These are phyloP conservation scores for Anthoscopus minutus DNA, from an alignment of 2,113 vertebrate genomes.

Conservation along the genomic window DNA sequence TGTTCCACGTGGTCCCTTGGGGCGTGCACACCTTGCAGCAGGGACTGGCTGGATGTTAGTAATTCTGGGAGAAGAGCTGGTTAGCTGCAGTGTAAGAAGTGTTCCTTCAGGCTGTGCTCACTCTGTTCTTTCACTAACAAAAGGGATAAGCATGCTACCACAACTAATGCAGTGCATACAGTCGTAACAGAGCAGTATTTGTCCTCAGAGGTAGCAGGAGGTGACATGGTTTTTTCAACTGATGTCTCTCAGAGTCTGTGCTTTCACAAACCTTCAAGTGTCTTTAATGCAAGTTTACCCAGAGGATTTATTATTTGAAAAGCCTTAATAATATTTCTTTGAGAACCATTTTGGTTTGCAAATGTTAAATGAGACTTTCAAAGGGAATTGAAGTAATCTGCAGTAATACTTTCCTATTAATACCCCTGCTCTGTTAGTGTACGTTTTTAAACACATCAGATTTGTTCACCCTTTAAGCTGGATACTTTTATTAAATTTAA, in stretches of 20 bases:
- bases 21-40: neutral
- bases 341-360: neutral
- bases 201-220: neutral
- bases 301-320: constrained; percentile 35
- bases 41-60: neutral
- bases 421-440: neutral
- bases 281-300: constrained; percentile 48
- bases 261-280: constrained; percentile 55
- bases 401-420: neutral
- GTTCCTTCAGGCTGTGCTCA: neutral
- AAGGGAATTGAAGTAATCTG: constrained; percentile 11
- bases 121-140: neutral
- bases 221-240: neutral
- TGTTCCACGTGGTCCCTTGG: neutral
- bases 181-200: constrained; percentile 3
- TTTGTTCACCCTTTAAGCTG: neutral
- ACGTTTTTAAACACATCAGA: neutral
- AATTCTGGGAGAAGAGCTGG: neutral
- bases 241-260: constrained; percentile 50
- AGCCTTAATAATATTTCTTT: constrained; percentile 65
- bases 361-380: neutral
- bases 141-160: neutral
- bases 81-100: neutral
- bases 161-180: neutral
- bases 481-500: neutral